phyloP scores from a whole-genome alignment of 1,140 invertebrate genomes.

The Leptinotarsa undecemlineata region DNA sequence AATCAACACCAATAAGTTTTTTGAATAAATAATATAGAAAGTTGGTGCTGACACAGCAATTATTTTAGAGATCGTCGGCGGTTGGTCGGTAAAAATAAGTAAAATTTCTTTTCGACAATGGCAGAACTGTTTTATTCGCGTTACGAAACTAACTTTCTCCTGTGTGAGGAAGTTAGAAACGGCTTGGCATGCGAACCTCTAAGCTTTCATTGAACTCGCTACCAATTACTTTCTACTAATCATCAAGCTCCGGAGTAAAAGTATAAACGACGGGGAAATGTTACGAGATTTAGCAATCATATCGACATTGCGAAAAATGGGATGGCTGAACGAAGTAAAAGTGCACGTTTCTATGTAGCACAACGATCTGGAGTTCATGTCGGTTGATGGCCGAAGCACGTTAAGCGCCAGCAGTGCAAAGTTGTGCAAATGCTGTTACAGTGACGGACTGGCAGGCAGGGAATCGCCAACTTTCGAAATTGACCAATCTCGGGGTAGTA shows the following conservation, averaged over 20 bases:
- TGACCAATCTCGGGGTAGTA: constrained; percentile 33
- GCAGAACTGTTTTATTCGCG: background rate
- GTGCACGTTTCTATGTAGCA: constrained; percentile 40
- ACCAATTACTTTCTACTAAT: constrained; percentile 20
- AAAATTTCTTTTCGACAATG: constrained; percentile 6
- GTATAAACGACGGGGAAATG: background rate
- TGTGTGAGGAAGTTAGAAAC: constrained; percentile 12
- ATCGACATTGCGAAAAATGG: constrained; percentile 41
- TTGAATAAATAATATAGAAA: background rate
- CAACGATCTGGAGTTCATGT: constrained; percentile 36
- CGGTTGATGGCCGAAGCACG: constrained; percentile 54
- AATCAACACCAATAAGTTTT: too few relatives aligned
- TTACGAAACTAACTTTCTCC: constrained; percentile 34
- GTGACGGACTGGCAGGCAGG: constrained; percentile 32
- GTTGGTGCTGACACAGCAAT: background rate
- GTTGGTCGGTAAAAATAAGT: background rate
- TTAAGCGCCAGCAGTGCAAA: constrained; percentile 39
- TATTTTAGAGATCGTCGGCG: background rate
- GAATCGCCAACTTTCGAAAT: constrained; percentile 21
- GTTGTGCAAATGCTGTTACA: constrained; percentile 44
- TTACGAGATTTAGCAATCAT: background rate
- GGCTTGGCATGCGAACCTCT: background rate
- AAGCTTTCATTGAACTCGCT: constrained; percentile 19
- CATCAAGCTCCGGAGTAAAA: background rate
- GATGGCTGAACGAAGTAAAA: constrained; percentile 45